These are phyloP conservation scores for Acanthopleura granulata DNA, from an alignment of 2,888 invertebrate genomes.

Conservation along the genomic window DNA sequence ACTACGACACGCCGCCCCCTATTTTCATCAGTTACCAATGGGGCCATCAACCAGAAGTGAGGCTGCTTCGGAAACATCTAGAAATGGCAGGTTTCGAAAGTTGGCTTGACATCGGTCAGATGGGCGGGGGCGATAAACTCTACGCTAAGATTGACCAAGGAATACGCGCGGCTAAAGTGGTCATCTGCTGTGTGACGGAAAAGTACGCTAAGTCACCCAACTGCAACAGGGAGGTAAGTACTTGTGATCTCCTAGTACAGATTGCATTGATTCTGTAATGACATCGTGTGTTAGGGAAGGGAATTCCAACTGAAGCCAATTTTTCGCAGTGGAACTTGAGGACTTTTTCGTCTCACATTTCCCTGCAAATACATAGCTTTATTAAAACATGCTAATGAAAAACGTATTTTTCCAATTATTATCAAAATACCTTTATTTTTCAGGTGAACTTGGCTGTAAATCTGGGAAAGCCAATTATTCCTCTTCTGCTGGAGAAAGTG, in stretches of 20 bases:
- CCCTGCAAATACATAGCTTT: too few relatives aligned
- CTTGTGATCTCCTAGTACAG: not conserved
- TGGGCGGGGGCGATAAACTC: conserved; percentile 68
- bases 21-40: conserved; percentile 65
- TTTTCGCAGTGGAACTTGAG: too few relatives aligned
- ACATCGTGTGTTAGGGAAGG: too few relatives aligned
- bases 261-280: too few relatives aligned
- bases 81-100: conserved; percentile 63
- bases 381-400: too few relatives aligned
- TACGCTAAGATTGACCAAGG: conserved; percentile 65
- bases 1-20: conserved; percentile 37
- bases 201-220: conserved; percentile 66
- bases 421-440: conserved; percentile 15
- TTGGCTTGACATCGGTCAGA: conserved; percentile 68
- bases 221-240: conserved; percentile 64
- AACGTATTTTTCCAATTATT: not conserved
- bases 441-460: conserved; percentile 63
- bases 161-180: conserved; percentile 59
- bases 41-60: conserved; percentile 64
- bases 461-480: conserved; percentile 63
- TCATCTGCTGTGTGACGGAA: conserved; percentile 58
- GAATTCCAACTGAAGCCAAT: too few relatives aligned
- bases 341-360: too few relatives aligned
- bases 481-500: conserved; percentile 64
- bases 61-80: conserved; percentile 59